Evolutionary conservation across 2,113 vertebrate genomes (phyloP), one percentile per base, ranked within the genome.

Genomic region (Prunella fulvescens): DNA sequence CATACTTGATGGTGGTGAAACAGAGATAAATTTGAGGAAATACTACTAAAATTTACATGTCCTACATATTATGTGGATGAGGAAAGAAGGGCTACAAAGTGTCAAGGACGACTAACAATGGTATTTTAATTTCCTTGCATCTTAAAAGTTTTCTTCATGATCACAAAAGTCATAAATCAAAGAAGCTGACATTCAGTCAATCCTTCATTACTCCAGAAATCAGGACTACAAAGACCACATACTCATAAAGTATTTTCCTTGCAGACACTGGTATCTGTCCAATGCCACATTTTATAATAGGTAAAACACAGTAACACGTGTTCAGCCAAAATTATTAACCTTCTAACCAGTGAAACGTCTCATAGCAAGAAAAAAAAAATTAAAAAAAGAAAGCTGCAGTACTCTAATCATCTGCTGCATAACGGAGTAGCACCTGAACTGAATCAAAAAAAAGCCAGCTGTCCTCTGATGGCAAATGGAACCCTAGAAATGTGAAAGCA

Each of bases 11-110:
- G 12, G 13, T 40, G 12, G 13, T 17, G 58, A 86, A 86, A 19
- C 19, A 88, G 56, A 60, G 62, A 60, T 28, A 86, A 70, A 70
- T 86, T 39, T 73, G 60, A 82, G 56, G 50, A 83, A 87, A 51
- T 56, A 23, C 7, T 70, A 37, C 39, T 61, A 39, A 16, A 45
- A 28, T 35, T 61, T 73, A 45, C 6, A 51, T 0, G 0, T 48
- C 10, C 20, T 70, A 54, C 8, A 23, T n/a, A 58, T 29, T 39
- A 37, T 6, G 6, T 53, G 20, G 35, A 35, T 7, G 50, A 53
- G 18, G 26, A 73, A 82, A 86, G 64, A 85, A 85, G 42, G 11
- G 40, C 17, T 60, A 50, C 1, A 3, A 35, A 39, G 5, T 39
- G 19, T 66, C 26, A 45, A 4, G 23, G 33, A 71, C 66, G 47